Evolutionary conservation across 2,888 invertebrate species (phyloP).

Genomic region (Nebria salina): DNA sequence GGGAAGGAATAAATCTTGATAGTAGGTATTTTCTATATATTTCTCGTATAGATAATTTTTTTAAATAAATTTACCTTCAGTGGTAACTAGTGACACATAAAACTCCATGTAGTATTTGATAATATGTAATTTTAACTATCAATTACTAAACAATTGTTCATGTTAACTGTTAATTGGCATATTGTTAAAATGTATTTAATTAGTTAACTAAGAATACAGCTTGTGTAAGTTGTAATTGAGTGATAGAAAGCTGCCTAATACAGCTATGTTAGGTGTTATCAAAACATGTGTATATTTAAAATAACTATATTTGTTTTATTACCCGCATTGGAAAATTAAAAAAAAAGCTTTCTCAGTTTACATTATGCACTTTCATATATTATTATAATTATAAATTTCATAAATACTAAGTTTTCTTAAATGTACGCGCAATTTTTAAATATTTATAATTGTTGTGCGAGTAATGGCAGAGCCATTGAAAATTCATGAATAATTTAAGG

Average conservation of each 20-base stretch:
- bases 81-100: neutral
- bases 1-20: no score
- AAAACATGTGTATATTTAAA: neutral
- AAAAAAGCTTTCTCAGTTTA: neutral
- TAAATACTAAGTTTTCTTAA: no score
- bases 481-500: constrained; percentile 1
- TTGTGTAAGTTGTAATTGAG: neutral
- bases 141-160: neutral
- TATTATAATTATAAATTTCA: neutral
- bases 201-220: neutral
- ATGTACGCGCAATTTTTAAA: neutral
- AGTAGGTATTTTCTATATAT: neutral
- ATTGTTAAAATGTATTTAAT: neutral
- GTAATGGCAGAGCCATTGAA: neutral
- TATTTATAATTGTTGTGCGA: neutral
- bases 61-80: neutral
- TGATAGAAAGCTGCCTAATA: neutral
- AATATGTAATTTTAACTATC: neutral
- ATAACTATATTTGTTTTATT: neutral
- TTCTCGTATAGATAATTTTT: neutral
- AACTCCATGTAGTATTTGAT: neutral
- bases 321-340: neutral
- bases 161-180: neutral
- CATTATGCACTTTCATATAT: neutral
- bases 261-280: neutral